Evolutionary conservation across 2,888 invertebrate species (phyloP), one percentile per base, ranked within the genome.

Genomic region (Meloe dianella): DNA sequence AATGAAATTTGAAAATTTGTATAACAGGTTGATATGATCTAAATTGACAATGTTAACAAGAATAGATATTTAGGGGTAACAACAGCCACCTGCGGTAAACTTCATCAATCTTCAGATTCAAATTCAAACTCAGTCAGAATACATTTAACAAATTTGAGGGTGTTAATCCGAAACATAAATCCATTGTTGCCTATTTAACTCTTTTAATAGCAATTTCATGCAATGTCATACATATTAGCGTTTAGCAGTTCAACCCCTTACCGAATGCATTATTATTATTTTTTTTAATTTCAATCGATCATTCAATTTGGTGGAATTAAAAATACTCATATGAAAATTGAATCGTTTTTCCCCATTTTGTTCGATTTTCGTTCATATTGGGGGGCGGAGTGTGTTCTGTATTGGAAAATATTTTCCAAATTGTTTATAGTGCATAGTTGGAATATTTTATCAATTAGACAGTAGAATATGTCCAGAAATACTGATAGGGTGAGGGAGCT

Each of bases 141-240:
- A 75, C 73, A 77, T 78, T 77, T 75, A 73, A 70, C 76, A 75
- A 74, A 71, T 76, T 74, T 72, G 71, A 66, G 81, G 80, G 80
- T 77, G 79, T 74, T 80, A 80, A 81, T 82, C 80, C 76, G 72
- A 69, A 75, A 75, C 76, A 78, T 77, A 78, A 80, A 78, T 77
- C 80, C 78, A 78, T 81, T 80, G 81, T 81, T 78, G 78, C 74
- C 77, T 75, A 77, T 81, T 81, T 82, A 81, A 80, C 80, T 81
- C 80, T 81, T 83, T 81, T 80, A 81, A 81, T 81, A 79, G 75
- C 79, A 76, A 82, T 83, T 83, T 83, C 82, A 83, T 83, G 83
- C 82, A 74, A 75, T 76, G 81, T 82, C 82, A 82, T 81, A 79
- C 77, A 75, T 79, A 78, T 81, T 80, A 80, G 73, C 70, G 78